Conservation (phyloP, 2,888 invertebrate genomes). For the Chloroclysta siterata region DNA sequence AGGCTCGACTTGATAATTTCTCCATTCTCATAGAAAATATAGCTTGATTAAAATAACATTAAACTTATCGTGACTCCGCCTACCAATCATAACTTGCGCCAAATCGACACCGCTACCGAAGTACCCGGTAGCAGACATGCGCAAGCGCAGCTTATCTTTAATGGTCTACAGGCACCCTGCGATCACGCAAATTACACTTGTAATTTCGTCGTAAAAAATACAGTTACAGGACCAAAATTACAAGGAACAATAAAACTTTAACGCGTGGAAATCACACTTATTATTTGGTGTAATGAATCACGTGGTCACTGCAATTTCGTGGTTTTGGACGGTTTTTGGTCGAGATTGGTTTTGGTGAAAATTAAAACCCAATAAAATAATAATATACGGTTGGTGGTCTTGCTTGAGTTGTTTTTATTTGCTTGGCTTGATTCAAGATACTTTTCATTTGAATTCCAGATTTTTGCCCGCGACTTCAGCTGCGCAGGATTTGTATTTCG, state of each 20-base stretch:
- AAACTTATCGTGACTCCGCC: constrained; percentile 21
- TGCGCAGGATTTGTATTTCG: no score
- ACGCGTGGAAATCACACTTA: constrained; percentile 34
- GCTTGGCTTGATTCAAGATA: background rate
- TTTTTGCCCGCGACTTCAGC: no score
- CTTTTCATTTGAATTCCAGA: background rate
- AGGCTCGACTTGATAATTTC: background rate
- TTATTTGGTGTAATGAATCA: constrained; percentile 16
- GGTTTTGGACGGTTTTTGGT: constrained; percentile 4
- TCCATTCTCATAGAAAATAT: constrained; percentile 1
- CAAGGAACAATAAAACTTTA: constrained; percentile 35
- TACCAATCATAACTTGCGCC: constrained; percentile 34
- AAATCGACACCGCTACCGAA: constrained; percentile 31
- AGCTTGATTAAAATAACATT: constrained; percentile 11
- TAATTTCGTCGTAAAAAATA: constrained; percentile 51
- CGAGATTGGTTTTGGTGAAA: constrained; percentile 7
- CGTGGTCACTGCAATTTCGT: constrained; percentile 7
- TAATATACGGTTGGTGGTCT: constrained; percentile 4
- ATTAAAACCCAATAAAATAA: constrained; percentile 9
- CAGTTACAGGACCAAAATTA: constrained; percentile 33
- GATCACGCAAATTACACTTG: constrained; percentile 51
- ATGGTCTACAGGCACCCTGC: constrained; percentile 51
- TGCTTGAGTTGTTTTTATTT: background rate
- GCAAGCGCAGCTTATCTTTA: constrained; percentile 48
- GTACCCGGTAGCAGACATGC: constrained; percentile 54